Evolutionary conservation across 53 echinoderm and acorn worm genomes (phyloP), one percentile per base, ranked within the genome.

Genomic region (Crossaster papposus): DNA sequence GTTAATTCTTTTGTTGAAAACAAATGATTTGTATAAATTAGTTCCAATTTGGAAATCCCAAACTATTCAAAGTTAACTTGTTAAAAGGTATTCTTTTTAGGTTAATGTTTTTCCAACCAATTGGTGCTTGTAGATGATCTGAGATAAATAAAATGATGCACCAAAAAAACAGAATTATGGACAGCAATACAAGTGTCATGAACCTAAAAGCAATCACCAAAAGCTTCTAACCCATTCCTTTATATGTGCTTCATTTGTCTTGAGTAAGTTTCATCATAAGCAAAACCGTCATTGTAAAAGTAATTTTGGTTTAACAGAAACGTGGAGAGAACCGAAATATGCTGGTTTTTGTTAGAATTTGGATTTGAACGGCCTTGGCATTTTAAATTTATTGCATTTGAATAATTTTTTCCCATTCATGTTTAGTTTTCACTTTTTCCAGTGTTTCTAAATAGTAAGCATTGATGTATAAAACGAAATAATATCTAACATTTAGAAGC

Each of bases 111-210:
- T 74, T 74, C 36, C 35, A 36, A 36, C 7, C 22, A 11, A 34
- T 44, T 83, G 68, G 83, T 83, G 83, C 83, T 83, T 83, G 68
- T 70, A 24, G 70, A 68, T 50, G 26, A 44, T 44, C 44, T 9
- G 44, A 44, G 9, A 9, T 24, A 30, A 12, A 26, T 26, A n/a
- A 70, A 26, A 44, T 38, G 37, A 65, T 83, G 83, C 70, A 83
- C 28, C 7, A 13, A 58, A 52, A 13, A 35, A 31, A 68, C 0
- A 70, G 26, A 44, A 44, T 44, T 44, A 9, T 36, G 24, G 30
- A 74, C 65, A 83, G 70, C 70, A 83, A 83, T 83, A 68, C 44
- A 68, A 31, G 5, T 30, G 14, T 55, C 31, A 30, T 17, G n/a
- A 34, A 20, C 32, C 17, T 30, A 12, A 53, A 28, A 23, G 68